phyloP scores from a whole-genome alignment of 2,888 invertebrate genomes.

The Trachelus tabidus region DNA sequence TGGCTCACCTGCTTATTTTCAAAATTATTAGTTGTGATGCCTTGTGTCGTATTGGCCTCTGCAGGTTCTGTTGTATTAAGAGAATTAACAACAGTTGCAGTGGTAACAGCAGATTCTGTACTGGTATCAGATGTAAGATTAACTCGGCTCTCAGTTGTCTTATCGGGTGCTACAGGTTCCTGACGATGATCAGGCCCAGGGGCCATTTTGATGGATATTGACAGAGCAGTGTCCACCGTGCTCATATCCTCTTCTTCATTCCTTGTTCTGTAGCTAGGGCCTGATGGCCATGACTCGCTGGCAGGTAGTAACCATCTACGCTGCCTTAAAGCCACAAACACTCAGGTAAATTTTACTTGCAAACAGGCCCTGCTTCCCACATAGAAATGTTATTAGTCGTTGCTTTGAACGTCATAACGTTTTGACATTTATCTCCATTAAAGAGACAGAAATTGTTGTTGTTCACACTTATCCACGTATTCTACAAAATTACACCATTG shows the following conservation, averaged over 20 bases:
- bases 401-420: neutral
- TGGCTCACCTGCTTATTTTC: conserved; percentile 52
- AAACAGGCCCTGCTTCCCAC: neutral
- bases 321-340: conserved; percentile 1
- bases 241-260: conserved; percentile 33
- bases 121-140: conserved; percentile 29
- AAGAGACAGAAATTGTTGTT: too few species aligned
- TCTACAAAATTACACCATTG: too few species aligned
- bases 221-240: conserved; percentile 43
- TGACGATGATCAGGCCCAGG: conserved; percentile 82
- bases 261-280: conserved; percentile 12
- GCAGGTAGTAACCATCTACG: conserved; percentile 17
- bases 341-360: too few species aligned
- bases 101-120: conserved; percentile 28
- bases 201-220: conserved; percentile 74
- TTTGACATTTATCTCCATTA: too few species aligned
- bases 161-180: conserved; percentile 81
- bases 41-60: conserved; percentile 34
- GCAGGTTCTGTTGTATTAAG: conserved; percentile 26
- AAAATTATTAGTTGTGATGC: conserved; percentile 29
- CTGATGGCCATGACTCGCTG: conserved; percentile 11
- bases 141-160: conserved; percentile 60
- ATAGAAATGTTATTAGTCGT: neutral
- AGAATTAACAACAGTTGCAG: conserved; percentile 18
- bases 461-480: too few species aligned